These are phyloP conservation scores for Rhinoptilus africanus DNA, from an alignment of 2,113 vertebrate genomes.

Conservation along the genomic window DNA sequence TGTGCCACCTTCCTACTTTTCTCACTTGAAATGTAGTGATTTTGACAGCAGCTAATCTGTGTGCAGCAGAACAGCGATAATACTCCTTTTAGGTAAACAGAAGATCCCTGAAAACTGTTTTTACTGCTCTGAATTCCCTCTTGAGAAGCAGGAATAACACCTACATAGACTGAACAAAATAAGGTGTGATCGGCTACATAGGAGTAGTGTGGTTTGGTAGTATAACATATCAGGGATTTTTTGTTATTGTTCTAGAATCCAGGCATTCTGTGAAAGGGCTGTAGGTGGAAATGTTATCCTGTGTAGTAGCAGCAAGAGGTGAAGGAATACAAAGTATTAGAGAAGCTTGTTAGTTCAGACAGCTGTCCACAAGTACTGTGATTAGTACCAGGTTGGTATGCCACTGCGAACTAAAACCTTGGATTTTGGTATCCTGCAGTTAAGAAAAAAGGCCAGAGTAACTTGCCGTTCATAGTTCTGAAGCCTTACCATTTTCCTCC, in stretches of 20 bases:
- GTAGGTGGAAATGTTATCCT: slow-evolving; percentile 76
- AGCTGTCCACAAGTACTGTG: neutral
- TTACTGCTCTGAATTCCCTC: slow-evolving; percentile 27
- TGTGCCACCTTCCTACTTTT: neutral
- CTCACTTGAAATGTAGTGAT: neutral
- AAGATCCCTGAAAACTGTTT: neutral
- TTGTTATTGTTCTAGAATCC: slow-evolving; percentile 57
- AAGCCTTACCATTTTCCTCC: neutral
- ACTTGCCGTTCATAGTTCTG: neutral
- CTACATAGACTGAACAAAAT: neutral
- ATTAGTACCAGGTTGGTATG: neutral
- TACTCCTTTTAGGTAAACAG: neutral
- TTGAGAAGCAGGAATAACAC: slow-evolving; percentile 4
- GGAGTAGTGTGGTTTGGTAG: neutral
- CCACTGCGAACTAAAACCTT: neutral
- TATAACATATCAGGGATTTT: slow-evolving; percentile 12
- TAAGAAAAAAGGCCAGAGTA: neutral
- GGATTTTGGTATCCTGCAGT: neutral
- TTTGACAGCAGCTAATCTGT: neutral
- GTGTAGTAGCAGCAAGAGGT: slow-evolving; percentile 19
- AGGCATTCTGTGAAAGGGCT: slow-evolving; percentile 70
- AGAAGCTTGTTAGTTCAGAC: slow-evolving; percentile 35
- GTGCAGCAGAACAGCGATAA: neutral
- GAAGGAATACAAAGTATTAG: slow-evolving; percentile 21
- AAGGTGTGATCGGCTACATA: neutral